Conservation (phyloP, 1,140 invertebrate genomes). For the Drosophila ercepeae region DNA sequence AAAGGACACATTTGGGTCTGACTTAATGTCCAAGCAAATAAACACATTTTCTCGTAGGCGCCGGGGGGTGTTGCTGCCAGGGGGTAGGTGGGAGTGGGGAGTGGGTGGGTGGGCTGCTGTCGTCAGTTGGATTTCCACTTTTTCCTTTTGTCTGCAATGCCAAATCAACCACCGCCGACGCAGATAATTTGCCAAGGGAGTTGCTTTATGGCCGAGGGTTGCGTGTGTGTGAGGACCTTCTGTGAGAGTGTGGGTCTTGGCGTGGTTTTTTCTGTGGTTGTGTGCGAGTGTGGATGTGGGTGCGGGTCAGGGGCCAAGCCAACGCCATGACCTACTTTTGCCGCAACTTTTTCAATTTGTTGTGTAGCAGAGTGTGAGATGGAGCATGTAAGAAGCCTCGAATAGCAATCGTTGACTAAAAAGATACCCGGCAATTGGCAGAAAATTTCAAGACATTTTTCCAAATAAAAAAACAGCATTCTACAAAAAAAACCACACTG, state of each 20-base stretch:
- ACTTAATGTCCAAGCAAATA: conserved; percentile 63
- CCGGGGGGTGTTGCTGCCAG: conserved; percentile 7
- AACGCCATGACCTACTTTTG: conserved; percentile 74
- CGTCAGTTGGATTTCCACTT: conserved; percentile 73
- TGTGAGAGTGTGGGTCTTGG: not conserved
- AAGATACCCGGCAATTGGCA: not conserved
- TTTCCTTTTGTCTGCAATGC: conserved; percentile 58
- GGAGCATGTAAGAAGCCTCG: conserved; percentile 2
- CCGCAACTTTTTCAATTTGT: conserved; percentile 76
- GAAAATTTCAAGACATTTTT: not conserved
- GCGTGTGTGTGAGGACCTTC: conserved; percentile 6
- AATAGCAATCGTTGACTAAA: not conserved
- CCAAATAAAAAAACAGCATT: too few relatives aligned
- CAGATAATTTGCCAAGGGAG: conserved; percentile 77
- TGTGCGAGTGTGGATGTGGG: not conserved
- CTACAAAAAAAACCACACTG: not conserved
- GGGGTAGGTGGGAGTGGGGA: too few relatives aligned
- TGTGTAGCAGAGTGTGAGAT: conserved; percentile 21
- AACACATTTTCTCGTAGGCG: conserved; percentile 39
- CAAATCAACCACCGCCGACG: conserved; percentile 74
- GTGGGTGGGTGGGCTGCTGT: conserved; percentile 50
- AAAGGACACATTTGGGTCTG: conserved; percentile 45
- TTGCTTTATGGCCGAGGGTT: conserved; percentile 28
- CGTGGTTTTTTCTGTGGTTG: conserved; percentile 4
- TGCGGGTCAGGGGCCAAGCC: conserved; percentile 33